phyloP scores from a whole-genome alignment of 64 coral and sea anemone genomes.

The Montipora foliosa region DNA sequence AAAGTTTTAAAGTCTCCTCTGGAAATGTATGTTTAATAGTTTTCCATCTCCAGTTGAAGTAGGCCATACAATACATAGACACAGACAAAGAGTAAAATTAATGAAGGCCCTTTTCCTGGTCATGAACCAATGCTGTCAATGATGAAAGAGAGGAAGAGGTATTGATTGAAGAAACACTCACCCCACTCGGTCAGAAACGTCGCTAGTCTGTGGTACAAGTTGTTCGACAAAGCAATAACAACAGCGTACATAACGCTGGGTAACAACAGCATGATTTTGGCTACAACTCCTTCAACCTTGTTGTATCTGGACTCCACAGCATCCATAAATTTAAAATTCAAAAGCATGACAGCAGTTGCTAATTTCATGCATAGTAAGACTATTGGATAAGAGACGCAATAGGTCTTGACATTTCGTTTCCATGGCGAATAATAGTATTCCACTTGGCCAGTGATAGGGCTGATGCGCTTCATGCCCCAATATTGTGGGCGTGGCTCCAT shows the following conservation, averaged over 20 bases:
- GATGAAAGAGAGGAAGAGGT: no score
- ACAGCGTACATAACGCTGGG: conserved; percentile 87
- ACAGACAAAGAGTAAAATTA: no score
- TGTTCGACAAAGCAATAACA: conserved; percentile 89
- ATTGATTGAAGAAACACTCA: conserved; percentile 36
- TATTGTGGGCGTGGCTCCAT: conserved; percentile 90
- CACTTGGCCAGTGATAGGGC: conserved; percentile 85
- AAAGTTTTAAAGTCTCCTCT: no score
- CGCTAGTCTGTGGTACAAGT: conserved; percentile 79
- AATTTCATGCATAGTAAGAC: conserved; percentile 80
- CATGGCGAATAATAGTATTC: conserved; percentile 82
- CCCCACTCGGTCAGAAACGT: conserved; percentile 96
- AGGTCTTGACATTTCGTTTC: conserved; percentile 89
- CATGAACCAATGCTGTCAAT: no score
- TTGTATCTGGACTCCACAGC: conserved; percentile 76
- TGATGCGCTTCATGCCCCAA: conserved; percentile 78
- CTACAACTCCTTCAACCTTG: conserved; percentile 77
- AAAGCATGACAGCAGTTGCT: conserved; percentile 79
- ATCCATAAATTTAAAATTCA: conserved; percentile 84
- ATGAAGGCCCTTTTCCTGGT: no score
- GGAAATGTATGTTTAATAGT: no score
- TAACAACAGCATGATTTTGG: conserved; percentile 79
- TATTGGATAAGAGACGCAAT: conserved; percentile 85
- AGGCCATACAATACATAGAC: no score
- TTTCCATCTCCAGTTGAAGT: no score